phyloP scores from a whole-genome alignment of 2,113 vertebrate species.

The Antidorcas marsupialis region DNA sequence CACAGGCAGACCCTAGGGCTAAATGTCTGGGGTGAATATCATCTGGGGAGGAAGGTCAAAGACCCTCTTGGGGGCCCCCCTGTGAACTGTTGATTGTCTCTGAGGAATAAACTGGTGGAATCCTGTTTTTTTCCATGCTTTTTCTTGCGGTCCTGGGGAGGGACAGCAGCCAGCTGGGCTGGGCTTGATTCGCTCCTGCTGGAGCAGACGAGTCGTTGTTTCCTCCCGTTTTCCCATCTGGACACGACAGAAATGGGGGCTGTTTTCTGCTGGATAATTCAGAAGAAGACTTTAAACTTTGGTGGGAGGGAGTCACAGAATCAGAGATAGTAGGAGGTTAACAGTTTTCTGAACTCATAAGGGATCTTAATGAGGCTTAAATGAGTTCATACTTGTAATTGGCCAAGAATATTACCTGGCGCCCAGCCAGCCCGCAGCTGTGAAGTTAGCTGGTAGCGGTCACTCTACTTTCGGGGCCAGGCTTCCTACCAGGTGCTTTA shows the following conservation, averaged over 20 bases:
- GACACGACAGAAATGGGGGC: background rate
- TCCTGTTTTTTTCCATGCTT: background rate
- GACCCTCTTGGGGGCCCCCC: background rate
- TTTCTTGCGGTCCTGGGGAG: background rate
- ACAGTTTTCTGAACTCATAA: background rate
- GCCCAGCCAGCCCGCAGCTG: fast-evolving
- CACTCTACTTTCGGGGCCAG: background rate
- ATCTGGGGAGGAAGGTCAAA: background rate
- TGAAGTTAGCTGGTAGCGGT: background rate
- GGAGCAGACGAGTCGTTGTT: background rate
- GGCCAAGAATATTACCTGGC: background rate
- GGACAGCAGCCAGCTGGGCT: background rate
- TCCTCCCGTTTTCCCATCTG: background rate
- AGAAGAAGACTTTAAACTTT: background rate
- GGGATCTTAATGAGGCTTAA: background rate
- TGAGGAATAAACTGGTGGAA: conserved; percentile 48
- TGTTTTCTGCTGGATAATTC: background rate
- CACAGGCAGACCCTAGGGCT: background rate
- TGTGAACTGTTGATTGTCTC: background rate
- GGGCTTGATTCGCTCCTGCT: background rate
- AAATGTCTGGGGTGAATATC: background rate
- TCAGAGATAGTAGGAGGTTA: background rate
- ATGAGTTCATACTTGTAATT: background rate
- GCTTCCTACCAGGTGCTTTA: background rate
- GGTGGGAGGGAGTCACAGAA: background rate